A percentile compares a stretch with the other conserved stretches of the same genome.
Evolutionary conservation across 2,888 invertebrate species (phyloP).

Genomic region (Aporophyla lueneburgensis): DNA sequence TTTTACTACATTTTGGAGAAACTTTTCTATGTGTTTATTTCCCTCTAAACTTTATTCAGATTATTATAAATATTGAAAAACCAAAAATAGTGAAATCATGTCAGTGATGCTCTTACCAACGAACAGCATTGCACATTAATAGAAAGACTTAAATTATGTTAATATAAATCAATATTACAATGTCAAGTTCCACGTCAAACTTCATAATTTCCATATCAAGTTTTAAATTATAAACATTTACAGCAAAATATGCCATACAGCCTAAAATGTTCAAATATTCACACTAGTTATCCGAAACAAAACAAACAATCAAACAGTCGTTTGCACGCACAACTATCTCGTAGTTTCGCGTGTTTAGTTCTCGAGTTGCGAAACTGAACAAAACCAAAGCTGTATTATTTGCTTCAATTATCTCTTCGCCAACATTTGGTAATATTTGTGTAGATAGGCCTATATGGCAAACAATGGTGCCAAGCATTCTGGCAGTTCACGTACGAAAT

Average conservation of each 20-base stretch:
- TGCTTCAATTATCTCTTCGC: conserved; percentile 64
- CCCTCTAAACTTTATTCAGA: not conserved
- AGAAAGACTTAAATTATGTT: not conserved
- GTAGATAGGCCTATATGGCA: conserved; percentile 39
- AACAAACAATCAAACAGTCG: conserved; percentile 41
- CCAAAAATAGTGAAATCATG: not conserved
- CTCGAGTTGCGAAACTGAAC: conserved; percentile 56
- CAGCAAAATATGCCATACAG: no score
- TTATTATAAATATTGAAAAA: not conserved
- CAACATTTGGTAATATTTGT: conserved; percentile 59
- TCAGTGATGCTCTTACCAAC: not conserved
- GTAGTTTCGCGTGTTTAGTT: conserved; percentile 44
- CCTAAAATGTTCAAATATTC: conserved; percentile 5
- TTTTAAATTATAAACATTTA: conserved; percentile 14
- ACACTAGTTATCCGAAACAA: conserved; percentile 33
- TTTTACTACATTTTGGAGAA: not conserved
- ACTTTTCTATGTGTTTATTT: not conserved
- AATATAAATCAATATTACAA: not conserved
- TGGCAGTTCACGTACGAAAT: conserved; percentile 9
- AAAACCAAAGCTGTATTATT: conserved; percentile 63
- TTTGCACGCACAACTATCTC: conserved; percentile 46
- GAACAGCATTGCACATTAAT: not conserved
- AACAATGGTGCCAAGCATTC: conserved; percentile 53
- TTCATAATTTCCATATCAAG: conserved; percentile 4
- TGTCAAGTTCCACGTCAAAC: not conserved